These are phyloP conservation scores for Solea solea DNA, from an alignment of 2,113 vertebrate genomes.

Conservation along the genomic window DNA sequence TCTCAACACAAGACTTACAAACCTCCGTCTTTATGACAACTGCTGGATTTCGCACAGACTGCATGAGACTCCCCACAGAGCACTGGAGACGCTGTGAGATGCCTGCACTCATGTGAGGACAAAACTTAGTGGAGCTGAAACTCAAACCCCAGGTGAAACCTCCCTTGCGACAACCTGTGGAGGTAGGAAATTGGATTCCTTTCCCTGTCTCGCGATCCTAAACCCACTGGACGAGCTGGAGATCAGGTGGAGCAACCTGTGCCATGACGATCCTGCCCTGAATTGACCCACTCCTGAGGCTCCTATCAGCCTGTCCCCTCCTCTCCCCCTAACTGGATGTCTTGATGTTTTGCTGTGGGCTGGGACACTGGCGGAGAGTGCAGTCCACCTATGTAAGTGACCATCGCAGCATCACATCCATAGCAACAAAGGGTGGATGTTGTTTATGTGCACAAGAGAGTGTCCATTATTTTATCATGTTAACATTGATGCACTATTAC, in stretches of 20 bases:
- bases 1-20: constrained; percentile 21
- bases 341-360: constrained; percentile 99
- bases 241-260: constrained; percentile 56
- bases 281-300: constrained; percentile 53
- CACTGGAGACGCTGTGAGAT: constrained; percentile 29
- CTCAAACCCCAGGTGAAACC: constrained; percentile 10
- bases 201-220: not conserved
- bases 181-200: constrained; percentile 3
- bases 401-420: constrained; percentile 40
- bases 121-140: constrained; percentile 27
- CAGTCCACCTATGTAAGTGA: constrained; percentile 97
- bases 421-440: constrained; percentile 54
- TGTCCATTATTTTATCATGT: not conserved
- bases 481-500: too few species aligned
- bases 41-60: constrained; percentile 7
- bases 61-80: constrained; percentile 1
- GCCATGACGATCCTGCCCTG: constrained; percentile 54
- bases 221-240: constrained; percentile 20
- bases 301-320: constrained; percentile 61
- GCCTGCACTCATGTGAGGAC: constrained; percentile 29
- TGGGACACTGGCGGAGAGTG: constrained; percentile 95
- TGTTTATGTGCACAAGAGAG: constrained; percentile 4
- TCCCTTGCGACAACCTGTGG: constrained; percentile 38
- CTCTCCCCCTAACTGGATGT: constrained; percentile 78
- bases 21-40: constrained; percentile 19